These are phyloP conservation scores for Molossus alvarezi DNA, from an alignment of 2,797 vertebrate genomes.

Conservation along the genomic window DNA sequence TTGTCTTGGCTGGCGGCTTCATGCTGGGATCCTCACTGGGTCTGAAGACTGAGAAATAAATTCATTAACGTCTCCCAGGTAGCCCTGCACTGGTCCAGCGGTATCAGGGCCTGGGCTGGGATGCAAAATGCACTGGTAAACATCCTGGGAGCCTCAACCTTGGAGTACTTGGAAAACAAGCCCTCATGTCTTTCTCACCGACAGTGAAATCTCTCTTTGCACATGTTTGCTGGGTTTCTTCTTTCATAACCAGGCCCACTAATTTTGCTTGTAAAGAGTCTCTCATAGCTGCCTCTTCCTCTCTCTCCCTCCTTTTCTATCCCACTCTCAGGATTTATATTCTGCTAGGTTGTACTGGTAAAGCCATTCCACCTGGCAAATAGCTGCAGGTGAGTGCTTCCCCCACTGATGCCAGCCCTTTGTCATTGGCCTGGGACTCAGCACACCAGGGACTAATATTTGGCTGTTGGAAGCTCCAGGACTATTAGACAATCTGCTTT, in stretches of 20 bases:
- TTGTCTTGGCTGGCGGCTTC: conserved; percentile 67
- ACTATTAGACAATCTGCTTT: background rate
- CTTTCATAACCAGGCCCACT: background rate
- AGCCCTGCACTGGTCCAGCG: background rate
- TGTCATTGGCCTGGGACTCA: background rate
- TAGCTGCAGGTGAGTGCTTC: background rate
- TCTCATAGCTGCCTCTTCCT: background rate
- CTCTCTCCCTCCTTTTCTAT: background rate
- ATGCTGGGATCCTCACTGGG: conserved; percentile 74
- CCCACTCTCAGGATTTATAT: background rate
- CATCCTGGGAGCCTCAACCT: conserved; percentile 18
- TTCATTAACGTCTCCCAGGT: conserved; percentile 76
- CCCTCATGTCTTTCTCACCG: background rate
- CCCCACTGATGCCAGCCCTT: background rate
- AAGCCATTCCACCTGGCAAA: background rate
- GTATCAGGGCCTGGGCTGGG: background rate
- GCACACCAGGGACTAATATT: background rate
- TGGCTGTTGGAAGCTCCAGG: background rate
- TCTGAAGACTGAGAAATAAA: conserved; percentile 80
- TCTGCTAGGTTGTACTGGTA: background rate
- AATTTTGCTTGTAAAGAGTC: background rate
- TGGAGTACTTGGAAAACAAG: background rate
- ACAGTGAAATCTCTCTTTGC: background rate
- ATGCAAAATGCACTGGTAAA: conserved; percentile 52
- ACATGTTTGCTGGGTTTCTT: background rate